Evolutionary conservation across 2,888 invertebrate species (phyloP), one percentile per base, ranked within the genome.

Genomic region (Eupithecia centaureata): DNA sequence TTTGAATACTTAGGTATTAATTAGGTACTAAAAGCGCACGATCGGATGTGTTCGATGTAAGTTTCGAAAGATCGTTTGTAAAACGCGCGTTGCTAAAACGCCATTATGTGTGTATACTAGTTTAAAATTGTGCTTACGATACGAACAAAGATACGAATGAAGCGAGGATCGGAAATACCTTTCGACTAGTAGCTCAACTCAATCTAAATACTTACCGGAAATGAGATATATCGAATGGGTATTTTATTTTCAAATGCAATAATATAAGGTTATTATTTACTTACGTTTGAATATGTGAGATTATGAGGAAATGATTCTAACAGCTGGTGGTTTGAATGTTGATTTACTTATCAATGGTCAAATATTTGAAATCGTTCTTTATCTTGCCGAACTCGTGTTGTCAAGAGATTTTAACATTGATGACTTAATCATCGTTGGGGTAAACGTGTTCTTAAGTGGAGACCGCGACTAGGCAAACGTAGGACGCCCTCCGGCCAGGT

Each of bases 141-240:
- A 66, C 70, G 67, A 66, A 57, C 64, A 66, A 70, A 64, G 61
- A 70, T 70, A 66, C 70, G 67, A 66, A 57, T 67, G 70, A 70
- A 64, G 61, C 42, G 70, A 63, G 70, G 63, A 67, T 64, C 61
- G 66, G 63, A 63, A 70, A 70, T 70, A 56, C 66, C 70, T 65
- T 69, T 60, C 65, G 32, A 63, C 66, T 42, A 42, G 60, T 35
- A 63, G 63, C 57, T 28, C 66, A 63, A 52, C 66, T 70, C 70
- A 66, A 70, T 70, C 70, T 67, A 64, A 51, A 57, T 66, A 65
- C 27, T 35, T 66, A 65, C 27, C 51, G 61, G 65, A 60, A 69
- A 69, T 69, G 65, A 69, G 65, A 60, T 69, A 69, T 66, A 60
- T 69, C 65, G 35, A 69, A 65, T 61, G 63, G 35, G 63, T 25